Evolutionary conservation across 2,113 vertebrate species (phyloP), one percentile per base, ranked within the genome.

Genomic region (Cryptoleucopteryx plumbea): DNA sequence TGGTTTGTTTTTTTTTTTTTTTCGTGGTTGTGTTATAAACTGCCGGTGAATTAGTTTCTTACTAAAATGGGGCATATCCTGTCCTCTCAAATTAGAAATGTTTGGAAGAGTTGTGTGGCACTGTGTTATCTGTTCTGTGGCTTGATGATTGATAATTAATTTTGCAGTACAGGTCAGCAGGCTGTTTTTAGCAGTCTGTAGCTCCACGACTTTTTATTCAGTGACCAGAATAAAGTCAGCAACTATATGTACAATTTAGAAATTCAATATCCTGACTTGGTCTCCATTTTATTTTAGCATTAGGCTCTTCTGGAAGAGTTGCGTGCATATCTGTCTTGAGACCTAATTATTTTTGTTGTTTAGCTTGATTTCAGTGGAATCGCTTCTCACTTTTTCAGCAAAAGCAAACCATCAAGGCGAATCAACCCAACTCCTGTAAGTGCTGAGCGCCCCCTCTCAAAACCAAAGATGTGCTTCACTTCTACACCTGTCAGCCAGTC

Each of bases 391-490:
- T 90, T 84, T 96, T 95, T 74, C 96, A 99, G 99, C 95, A 98
- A 97, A 96, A 98, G 98, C 61, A 99, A 99, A 82, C 99, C 99
- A 31, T 99, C 99, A 3, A 98, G 99, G 80, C 98, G 99, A 95
- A 99, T 99, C 97, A 99, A 99, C 96, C 99, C 99, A 27, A 99
- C 99, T 27, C 99, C 99, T 40, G 99, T 99, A 90, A 99, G 99
- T 95, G 97, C 98, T 32, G 99, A 99, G 90, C 98, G 99, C 32
- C 98, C 98, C 2, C 98, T 99, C 72, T 99, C 99, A 43, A 99
- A 99, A 97, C 99, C 99, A 91, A 99, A 99, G 98, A 99, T 96
- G 68, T 99, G 99, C 93, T 99, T 99, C 97, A 99, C 99, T 71
- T 99, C 99, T 77, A 99, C 99, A 0, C 99, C 99, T 0, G 98